Percentiles rank a stretch among this genome's conserved stretches.
Conservation (phyloP, 2,888 invertebrate genomes). For the Oligia latruncula region DNA sequence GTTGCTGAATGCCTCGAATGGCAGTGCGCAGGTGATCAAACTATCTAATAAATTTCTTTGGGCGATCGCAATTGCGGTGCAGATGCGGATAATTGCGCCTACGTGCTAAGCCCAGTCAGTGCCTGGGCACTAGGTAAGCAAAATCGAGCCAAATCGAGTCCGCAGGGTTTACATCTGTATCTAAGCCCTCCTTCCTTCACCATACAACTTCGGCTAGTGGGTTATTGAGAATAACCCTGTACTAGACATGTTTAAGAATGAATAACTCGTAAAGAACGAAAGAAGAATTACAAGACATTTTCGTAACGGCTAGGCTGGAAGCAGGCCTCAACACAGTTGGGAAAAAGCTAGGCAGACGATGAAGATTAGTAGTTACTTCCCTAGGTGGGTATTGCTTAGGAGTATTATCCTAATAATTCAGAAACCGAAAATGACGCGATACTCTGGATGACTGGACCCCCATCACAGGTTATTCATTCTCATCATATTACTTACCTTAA, state of each 20-base stretch:
- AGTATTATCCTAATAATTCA: neutral
- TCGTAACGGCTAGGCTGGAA: neutral
- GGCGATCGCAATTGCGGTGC: neutral
- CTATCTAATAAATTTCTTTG: neutral
- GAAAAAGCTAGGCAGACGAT: neutral
- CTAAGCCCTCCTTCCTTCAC: neutral
- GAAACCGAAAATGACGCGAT: neutral
- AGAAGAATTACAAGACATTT: neutral
- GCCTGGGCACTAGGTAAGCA: neutral
- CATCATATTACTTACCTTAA: neutral
- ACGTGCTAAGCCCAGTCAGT: neutral
- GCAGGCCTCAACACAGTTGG: neutral
- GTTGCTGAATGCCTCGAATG: neutral
- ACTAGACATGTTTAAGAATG: conserved; percentile 9
- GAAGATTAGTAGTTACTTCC: too few species aligned
- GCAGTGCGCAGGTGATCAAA: neutral
- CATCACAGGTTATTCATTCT: conserved; percentile 23
- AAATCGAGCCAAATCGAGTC: too few species aligned
- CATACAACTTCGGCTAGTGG: neutral
- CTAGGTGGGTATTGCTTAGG: neutral
- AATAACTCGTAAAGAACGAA: conserved; percentile 10
- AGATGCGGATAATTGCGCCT: neutral
- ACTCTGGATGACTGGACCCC: neutral
- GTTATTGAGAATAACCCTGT: conserved; percentile 24
- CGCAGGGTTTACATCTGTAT: neutral